Evolutionary conservation across 1,140 invertebrate genomes (phyloP).

Genomic region (Laodelphax striatellus): DNA sequence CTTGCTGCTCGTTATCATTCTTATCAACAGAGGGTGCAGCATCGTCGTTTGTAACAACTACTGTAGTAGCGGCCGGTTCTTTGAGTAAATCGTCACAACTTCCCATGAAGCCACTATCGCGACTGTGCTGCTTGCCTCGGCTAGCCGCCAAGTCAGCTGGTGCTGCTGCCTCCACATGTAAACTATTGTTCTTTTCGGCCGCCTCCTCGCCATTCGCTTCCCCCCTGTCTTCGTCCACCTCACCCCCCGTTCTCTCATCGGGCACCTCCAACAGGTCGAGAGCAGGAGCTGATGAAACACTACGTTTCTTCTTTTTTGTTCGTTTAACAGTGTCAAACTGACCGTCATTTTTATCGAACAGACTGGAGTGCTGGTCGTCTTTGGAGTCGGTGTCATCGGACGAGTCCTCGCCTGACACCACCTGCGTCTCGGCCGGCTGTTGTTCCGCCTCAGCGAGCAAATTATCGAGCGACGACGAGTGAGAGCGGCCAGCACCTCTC

Average conservation of each 20-base stretch:
- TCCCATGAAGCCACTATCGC: conserved; percentile 77
- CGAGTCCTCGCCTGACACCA: conserved; percentile 48
- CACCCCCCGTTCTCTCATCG: conserved; percentile 37
- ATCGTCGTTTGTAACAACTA: conserved; percentile 6
- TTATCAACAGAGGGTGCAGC: conserved; percentile 16
- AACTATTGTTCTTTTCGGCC: neutral
- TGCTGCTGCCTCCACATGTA: neutral
- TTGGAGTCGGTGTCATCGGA: conserved; percentile 65
- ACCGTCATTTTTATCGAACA: conserved; percentile 52
- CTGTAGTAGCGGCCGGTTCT: conserved; percentile 23
- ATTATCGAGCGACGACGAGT: conserved; percentile 68
- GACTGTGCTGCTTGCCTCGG: conserved; percentile 57
- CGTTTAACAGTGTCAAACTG: conserved; percentile 74
- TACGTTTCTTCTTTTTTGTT: conserved; percentile 53
- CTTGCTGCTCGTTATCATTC: neutral
- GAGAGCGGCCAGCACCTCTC: conserved; percentile 62
- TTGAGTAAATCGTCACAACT: conserved; percentile 76
- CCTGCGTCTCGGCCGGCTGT: conserved; percentile 32
- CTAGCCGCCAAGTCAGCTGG: conserved; percentile 17
- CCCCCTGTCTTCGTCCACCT: conserved; percentile 32
- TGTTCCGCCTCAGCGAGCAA: conserved; percentile 36
- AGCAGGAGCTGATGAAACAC: conserved; percentile 31
- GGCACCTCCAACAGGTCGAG: conserved; percentile 25
- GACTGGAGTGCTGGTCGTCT: conserved; percentile 46
- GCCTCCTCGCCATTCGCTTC: neutral